Evolutionary conservation across 2,888 invertebrate genomes (phyloP), one percentile per base, ranked within the genome.

Genomic region (Xestia rhomboidea): DNA sequence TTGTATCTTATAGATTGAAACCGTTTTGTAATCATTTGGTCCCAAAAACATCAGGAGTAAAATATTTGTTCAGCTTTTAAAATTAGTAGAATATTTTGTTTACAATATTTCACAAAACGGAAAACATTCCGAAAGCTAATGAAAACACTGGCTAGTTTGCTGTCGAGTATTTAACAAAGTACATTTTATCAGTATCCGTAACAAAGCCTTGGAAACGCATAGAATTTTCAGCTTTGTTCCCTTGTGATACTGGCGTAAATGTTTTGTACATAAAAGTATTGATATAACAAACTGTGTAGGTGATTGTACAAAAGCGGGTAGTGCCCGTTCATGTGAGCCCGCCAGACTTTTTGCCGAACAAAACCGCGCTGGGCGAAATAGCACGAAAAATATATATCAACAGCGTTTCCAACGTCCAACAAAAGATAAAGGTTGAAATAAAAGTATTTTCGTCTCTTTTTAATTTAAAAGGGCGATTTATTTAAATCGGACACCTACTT

Each of bases 381-480:
- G 83, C 86, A 85, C 76, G 87, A 88, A 92, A 90, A 91, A 90
- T 90, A 92, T 90, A 92, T 90, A 92, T 90, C 89, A 89, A 88
- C 86, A 89, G 66, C 64, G 49, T 85, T 86, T 84, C 74, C 82
- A 76, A 51, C 75, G 80, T 79, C 68, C 82, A 82, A 85, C 83
- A 81, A 82, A 83, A 87, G 82, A 88, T 83, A 80, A 82, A 77
- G 79, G 74, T 68, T 62, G 21, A 63, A 57, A 64, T 76, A 76
- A 77, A 79, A 41, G n/a, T 64, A 38, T 77, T 34, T 38, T 69
- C 46, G 66, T 74, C 67, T 77, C n/a, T 74, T 79, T 79, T 82
- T 70, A 76, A 81, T 87, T 84, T 62, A 66, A 82, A 76, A 70
- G 62, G 57, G 63, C 72, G 64, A 79, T 85, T 85, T 75, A 87